These are phyloP conservation scores for Blastobasis lacticolella DNA, from an alignment of 2,888 invertebrate genomes.

Conservation along the genomic window DNA sequence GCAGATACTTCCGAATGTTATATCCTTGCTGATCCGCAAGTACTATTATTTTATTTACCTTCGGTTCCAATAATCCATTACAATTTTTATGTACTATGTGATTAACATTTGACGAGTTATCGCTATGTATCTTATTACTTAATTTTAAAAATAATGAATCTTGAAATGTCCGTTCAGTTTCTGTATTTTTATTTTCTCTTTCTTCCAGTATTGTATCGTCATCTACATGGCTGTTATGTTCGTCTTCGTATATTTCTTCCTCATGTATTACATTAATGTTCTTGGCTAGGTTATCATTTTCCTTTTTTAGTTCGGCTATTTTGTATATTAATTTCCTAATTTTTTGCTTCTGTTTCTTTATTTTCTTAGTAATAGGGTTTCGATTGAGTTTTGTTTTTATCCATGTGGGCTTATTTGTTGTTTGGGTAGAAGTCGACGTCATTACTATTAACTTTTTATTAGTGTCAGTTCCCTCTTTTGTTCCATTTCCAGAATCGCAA, in stretches of 20 bases:
- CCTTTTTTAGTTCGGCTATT: not conserved
- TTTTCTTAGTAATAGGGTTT: not conserved
- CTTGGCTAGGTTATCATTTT: not conserved
- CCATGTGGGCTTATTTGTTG: not conserved
- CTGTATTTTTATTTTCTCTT: not conserved
- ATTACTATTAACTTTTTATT: not conserved
- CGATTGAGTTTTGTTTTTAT: not conserved
- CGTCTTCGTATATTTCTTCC: not conserved
- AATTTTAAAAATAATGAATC: not conserved
- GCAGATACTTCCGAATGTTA: not conserved
- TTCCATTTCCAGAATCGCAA: not conserved
- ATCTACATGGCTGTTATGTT: not conserved
- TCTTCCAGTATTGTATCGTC: not conserved
- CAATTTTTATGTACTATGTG: no score
- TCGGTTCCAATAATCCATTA: not conserved
- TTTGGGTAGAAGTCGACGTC: not conserved
- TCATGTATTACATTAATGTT: not conserved
- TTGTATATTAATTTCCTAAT: not conserved
- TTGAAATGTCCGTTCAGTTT: not conserved
- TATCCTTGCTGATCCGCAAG: not conserved
- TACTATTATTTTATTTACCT: not conserved
- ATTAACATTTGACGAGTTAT: not conserved
- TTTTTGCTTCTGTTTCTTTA: not conserved
- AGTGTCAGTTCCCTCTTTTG: not conserved
- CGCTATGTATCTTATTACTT: not conserved